phyloP scores from a whole-genome alignment of 2,797 vertebrate genomes.

The Phyllotis vaccarum region DNA sequence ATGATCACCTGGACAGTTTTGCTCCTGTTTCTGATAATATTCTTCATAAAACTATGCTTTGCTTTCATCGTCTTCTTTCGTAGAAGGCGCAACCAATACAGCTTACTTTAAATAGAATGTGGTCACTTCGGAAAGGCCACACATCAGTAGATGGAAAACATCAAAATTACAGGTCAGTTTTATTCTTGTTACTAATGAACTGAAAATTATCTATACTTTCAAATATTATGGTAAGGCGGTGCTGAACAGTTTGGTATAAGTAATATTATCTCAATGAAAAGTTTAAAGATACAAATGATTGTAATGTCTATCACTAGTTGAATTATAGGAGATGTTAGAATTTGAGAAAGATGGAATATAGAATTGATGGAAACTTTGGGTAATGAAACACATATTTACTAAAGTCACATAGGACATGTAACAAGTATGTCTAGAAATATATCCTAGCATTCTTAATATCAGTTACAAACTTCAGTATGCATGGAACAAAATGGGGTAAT shows the following conservation, averaged over 20 bases:
- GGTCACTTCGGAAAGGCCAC: not conserved
- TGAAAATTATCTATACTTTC: not conserved
- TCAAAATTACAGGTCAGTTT: conserved; percentile 39
- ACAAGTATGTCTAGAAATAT: not conserved
- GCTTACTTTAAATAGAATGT: not conserved
- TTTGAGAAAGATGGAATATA: not conserved
- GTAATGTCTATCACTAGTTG: not conserved
- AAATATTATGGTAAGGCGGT: not conserved
- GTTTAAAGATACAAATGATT: not conserved
- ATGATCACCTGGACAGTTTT: not conserved
- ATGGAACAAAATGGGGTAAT: not conserved
- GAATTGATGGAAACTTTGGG: not conserved
- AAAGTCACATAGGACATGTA: not conserved
- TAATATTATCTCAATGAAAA: not conserved
- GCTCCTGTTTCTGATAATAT: not conserved
- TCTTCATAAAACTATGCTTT: conserved; percentile 14
- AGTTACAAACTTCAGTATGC: not conserved
- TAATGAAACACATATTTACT: not conserved
- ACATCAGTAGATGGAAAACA: not conserved
- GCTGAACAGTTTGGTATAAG: not conserved
- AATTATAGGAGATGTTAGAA: not conserved
- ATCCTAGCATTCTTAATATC: not conserved
- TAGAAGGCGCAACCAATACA: not conserved
- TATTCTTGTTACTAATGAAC: not conserved
- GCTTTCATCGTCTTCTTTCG: not conserved